Conservation (phyloP, 2,888 invertebrate genomes). For the Alentia gelatinosa region DNA sequence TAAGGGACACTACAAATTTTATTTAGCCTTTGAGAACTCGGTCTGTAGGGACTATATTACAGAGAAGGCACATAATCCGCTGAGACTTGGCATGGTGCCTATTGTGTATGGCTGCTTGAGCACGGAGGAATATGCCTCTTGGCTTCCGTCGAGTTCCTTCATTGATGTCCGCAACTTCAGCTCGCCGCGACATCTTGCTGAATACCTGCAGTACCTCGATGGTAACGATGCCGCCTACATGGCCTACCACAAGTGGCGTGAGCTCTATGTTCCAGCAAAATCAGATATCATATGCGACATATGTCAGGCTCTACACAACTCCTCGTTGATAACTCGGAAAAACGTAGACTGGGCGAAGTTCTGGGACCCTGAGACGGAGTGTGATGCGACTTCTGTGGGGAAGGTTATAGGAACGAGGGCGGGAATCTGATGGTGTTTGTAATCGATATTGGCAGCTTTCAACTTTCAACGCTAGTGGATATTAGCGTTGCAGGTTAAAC, state of each 20-base stretch:
- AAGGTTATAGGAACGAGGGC: neutral
- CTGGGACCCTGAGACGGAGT: neutral
- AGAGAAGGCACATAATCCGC: neutral
- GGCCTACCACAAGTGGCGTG: neutral
- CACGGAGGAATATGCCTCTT: neutral
- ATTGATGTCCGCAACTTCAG: constrained; percentile 22
- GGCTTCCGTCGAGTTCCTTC: neutral
- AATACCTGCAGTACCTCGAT: neutral
- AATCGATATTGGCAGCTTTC: too few species aligned
- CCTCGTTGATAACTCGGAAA: neutral
- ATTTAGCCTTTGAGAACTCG: constrained; percentile 46
- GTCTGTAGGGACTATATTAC: constrained; percentile 33
- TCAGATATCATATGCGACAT: neutral
- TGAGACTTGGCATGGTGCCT: neutral
- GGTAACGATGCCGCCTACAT: neutral
- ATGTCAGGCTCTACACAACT: neutral
- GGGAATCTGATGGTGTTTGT: too few species aligned
- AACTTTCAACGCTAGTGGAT: too few species aligned
- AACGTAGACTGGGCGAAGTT: neutral
- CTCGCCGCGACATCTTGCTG: neutral
- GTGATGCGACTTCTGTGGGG: neutral
- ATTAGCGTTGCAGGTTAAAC: too few species aligned
- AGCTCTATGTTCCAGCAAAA: neutral
- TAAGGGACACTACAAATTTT: constrained; percentile 20
- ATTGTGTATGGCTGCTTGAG: neutral